Conservation (phyloP, 2,113 vertebrate species). For the Callionymus lyra region DNA sequence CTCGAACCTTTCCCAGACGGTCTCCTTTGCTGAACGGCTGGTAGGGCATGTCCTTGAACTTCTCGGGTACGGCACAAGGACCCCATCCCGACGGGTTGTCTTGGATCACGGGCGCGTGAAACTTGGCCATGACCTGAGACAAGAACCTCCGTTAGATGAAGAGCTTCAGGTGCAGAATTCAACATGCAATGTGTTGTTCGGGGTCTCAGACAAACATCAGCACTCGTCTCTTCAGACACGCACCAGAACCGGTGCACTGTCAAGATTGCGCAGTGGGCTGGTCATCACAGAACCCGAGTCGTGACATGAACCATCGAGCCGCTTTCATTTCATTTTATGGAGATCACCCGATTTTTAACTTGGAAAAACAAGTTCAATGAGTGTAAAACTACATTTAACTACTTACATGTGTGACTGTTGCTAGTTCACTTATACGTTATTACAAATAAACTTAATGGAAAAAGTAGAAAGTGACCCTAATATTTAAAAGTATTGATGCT, state of each 20-base stretch:
- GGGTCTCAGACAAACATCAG: conserved; percentile 53
- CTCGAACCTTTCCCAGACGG: conserved; percentile 85
- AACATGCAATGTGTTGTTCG: neutral
- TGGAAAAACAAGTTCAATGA: too few species aligned
- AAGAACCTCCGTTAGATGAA: neutral
- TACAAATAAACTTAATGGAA: too few species aligned
- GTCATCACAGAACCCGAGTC: conserved; percentile 53
- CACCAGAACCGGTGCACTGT: conserved; percentile 25
- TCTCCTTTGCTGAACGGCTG: conserved; percentile 99
- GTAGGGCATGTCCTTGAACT: conserved; percentile 97
- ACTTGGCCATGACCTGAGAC: conserved; percentile 82
- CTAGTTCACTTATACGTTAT: too few species aligned
- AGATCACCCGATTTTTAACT: too few species aligned
- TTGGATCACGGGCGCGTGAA: conserved; percentile 93
- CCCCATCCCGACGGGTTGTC: conserved; percentile 96
- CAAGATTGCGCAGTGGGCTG: conserved; percentile 63
- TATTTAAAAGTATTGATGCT: too few species aligned
- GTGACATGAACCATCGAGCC: too few species aligned
- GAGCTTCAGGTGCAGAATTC: neutral
- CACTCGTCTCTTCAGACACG: conserved; percentile 42
- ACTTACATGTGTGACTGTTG: too few species aligned
- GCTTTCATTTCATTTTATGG: too few species aligned
- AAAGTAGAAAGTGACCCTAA: too few species aligned
- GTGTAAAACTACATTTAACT: too few species aligned
- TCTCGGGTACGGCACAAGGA: conserved; percentile 92